A percentile compares a stretch with the other conserved stretches of the same genome.
phyloP scores from a whole-genome alignment of 2,113 vertebrate genomes.

The Struthio camelus region DNA sequence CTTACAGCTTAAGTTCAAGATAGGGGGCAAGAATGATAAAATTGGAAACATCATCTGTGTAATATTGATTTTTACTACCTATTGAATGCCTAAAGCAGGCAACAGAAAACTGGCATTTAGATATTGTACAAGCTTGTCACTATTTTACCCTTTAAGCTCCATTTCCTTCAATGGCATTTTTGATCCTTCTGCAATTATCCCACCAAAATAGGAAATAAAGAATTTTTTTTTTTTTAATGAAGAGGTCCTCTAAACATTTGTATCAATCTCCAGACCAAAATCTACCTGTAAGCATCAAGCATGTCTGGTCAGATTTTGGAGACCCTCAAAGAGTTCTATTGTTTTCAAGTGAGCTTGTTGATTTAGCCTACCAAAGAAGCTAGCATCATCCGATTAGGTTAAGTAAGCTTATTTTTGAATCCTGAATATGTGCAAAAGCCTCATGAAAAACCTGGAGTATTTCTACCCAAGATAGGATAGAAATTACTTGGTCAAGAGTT shows the following conservation, averaged over 20 bases:
- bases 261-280: neutral
- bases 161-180: neutral
- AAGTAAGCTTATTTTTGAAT: constrained; percentile 39
- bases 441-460: neutral
- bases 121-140: neutral
- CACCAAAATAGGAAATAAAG: neutral
- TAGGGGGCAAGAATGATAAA: neutral
- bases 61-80: no score
- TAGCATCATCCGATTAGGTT: neutral
- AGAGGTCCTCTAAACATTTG: neutral
- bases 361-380: constrained; percentile 2
- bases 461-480: neutral
- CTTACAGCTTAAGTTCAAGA: neutral
- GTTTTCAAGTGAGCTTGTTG: neutral
- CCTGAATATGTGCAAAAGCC: constrained; percentile 5
- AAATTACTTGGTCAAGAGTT: neutral
- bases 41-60: neutral
- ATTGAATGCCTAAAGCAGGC: neutral
- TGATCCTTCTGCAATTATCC: neutral
- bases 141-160: neutral
- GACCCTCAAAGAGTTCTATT: neutral
- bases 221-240: neutral
- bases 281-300: neutral
- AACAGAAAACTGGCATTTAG: neutral
- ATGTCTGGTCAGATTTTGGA: neutral